A percentile compares a stretch with the other conserved stretches of the same genome.
Evolutionary conservation across 2,797 vertebrate genomes (phyloP).

Genomic region (Anguilla anguilla): DNA sequence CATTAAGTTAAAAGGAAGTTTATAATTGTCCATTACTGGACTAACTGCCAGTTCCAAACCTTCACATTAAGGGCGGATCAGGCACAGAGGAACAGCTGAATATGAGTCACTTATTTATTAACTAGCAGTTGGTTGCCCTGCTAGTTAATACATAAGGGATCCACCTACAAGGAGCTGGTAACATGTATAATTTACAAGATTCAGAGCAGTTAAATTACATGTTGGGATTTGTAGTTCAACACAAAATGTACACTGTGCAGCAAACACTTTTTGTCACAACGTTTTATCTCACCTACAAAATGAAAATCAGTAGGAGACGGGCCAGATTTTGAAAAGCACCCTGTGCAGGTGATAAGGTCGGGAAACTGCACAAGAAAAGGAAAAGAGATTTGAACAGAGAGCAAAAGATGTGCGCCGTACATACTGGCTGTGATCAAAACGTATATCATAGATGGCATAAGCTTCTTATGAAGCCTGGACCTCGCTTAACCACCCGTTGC

Average conservation of each 20-base stretch:
- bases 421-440: background rate
- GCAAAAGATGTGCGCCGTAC: background rate
- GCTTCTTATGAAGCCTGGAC: background rate
- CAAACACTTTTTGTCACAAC: background rate
- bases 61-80: background rate
- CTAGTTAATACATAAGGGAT: background rate
- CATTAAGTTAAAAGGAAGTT: background rate
- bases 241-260: background rate
- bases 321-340: background rate
- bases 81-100: background rate
- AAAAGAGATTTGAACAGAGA: background rate
- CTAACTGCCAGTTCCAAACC: background rate
- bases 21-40: constrained; percentile 9
- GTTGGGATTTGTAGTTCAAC: background rate
- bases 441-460: background rate
- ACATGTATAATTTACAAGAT: background rate
- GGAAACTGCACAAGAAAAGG: background rate
- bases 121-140: background rate
- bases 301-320: background rate
- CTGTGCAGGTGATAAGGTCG: background rate
- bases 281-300: background rate
- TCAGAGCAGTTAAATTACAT: background rate
- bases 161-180: background rate
- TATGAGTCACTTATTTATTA: background rate
- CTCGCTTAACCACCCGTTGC: background rate